Conservation (phyloP, 1,140 invertebrate genomes). For the Trichogramma pretiosum region DNA sequence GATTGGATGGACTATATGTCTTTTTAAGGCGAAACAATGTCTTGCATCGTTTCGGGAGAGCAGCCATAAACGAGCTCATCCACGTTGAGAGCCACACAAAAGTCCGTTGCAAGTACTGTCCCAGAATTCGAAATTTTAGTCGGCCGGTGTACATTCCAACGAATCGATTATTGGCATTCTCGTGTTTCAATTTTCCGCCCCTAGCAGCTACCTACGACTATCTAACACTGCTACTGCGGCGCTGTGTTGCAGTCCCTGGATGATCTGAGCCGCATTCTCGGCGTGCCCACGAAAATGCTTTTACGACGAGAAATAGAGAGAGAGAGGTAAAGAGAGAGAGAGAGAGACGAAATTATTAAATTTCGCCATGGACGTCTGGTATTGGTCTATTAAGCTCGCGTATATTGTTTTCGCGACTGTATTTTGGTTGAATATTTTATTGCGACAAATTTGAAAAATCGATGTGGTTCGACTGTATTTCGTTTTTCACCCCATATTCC, state of each 20-base stretch:
- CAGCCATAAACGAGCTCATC: too few relatives aligned
- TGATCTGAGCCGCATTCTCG: not conserved
- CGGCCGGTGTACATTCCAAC: slow-evolving; percentile 12
- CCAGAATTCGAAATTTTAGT: slow-evolving; percentile 13
- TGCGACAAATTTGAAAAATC: not conserved
- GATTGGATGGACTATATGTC: too few relatives aligned
- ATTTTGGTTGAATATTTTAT: not conserved
- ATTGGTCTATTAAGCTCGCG: not conserved
- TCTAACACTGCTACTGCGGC: not conserved
- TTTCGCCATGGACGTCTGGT: not conserved
- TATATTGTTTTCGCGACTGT: not conserved
- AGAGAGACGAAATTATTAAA: slow-evolving; percentile 10
- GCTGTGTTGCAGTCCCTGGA: not conserved
- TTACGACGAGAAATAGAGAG: not conserved
- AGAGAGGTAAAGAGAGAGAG: not conserved
- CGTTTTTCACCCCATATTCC: too few relatives aligned
- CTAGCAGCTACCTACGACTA: not conserved
- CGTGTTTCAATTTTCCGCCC: slow-evolving; percentile 8
- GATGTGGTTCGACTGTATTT: not conserved
- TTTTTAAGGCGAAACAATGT: too few relatives aligned
- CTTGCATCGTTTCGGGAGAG: too few relatives aligned
- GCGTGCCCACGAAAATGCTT: slow-evolving; percentile 4
- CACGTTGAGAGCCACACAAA: slow-evolving; percentile 24
- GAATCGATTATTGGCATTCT: slow-evolving; percentile 20
- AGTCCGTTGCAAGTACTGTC: slow-evolving; percentile 19